Base-by-base conservation (phyloP, 2,797 vertebrate genomes). In the Pangasius krempfi region DNA sequence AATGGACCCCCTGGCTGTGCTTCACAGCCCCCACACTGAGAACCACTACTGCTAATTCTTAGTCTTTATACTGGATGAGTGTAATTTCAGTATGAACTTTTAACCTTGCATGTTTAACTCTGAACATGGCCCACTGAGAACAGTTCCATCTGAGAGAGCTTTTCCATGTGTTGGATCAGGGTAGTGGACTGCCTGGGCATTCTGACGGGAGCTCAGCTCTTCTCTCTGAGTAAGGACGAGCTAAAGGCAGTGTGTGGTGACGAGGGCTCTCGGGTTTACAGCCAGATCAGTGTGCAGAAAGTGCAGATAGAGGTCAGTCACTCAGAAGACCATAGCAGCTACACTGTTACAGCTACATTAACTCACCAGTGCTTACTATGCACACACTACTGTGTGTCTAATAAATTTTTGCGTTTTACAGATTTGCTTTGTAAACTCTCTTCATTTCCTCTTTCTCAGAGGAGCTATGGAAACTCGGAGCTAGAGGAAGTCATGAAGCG, bases 211-310 rank as follows among this genome's bases (percentile, higher is more conserved):
- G 95, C 95, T 25, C 97, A 97, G 92, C 95, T 97, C 88, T 97
- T 97, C 94, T 97, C 97, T n/a, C 95, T 97, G 62, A 97, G 96
- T 92, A 97, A 97, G 89, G 96, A 97, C 4, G 97, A 97, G 90
- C 91, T 97, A 90, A 96, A 94, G 93, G 96, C 95, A 64, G 96
- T 97, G 89, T 97, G 97, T 20, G 96, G 96, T 2, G 96, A 97
- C 44, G 96, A 97, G 75, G 97, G 97, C 14, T 93, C 92, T 56
- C 93, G 96, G 22, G 97, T 97, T 30, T 97, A 96, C 94, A 97
- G 97, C 90, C 97, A 97, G 94, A 95, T 97, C 92, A 95, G 94
- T 0, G 96, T 97, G 92, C 96, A 96, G 93, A 97, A 97, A 88
- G 95, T 95, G n/a, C 87, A 92, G 27, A 92, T 96, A 91, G 96